phyloP scores from a whole-genome alignment of 2,113 vertebrate species.

The Hippocampus mohnikei region DNA sequence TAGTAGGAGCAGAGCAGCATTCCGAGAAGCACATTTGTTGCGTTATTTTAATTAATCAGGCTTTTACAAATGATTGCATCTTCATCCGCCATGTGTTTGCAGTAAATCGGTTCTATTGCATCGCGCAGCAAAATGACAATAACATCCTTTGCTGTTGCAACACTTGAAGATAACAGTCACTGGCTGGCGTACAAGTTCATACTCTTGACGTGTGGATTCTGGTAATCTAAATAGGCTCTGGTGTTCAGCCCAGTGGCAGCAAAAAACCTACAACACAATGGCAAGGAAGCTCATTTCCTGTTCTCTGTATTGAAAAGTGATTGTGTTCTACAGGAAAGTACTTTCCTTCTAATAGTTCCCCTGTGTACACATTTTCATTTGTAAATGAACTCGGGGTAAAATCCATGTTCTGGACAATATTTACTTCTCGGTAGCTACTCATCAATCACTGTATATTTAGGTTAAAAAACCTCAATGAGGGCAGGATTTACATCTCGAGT shows the following conservation, averaged over 20 bases:
- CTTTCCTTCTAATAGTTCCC: slow-evolving; percentile 6
- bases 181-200: not conserved
- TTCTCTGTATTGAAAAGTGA: slow-evolving; percentile 25
- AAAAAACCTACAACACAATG: slow-evolving; percentile 1
- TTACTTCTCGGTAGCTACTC: not conserved
- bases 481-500: no score
- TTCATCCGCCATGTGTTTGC: not conserved
- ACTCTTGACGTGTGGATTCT: not conserved
- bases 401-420: slow-evolving; percentile 11
- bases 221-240: not conserved
- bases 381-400: slow-evolving; percentile 16
- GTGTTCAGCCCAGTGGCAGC: not conserved
- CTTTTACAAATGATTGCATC: not conserved
- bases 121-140: not conserved
- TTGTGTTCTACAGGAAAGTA: slow-evolving; percentile 13
- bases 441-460: slow-evolving; percentile 17
- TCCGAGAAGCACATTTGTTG: not conserved
- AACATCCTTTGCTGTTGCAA: not conserved
- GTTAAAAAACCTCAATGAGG: no score
- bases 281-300: slow-evolving; percentile 33
- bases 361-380: not conserved
- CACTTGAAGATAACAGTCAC: not conserved
- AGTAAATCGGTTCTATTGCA: not conserved
- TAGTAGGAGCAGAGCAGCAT: slow-evolving; percentile 1
- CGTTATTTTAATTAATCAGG: not conserved